These are phyloP conservation scores for Xiphophorus maculatus DNA, from an alignment of 2,113 vertebrate species.

Conservation along the genomic window DNA sequence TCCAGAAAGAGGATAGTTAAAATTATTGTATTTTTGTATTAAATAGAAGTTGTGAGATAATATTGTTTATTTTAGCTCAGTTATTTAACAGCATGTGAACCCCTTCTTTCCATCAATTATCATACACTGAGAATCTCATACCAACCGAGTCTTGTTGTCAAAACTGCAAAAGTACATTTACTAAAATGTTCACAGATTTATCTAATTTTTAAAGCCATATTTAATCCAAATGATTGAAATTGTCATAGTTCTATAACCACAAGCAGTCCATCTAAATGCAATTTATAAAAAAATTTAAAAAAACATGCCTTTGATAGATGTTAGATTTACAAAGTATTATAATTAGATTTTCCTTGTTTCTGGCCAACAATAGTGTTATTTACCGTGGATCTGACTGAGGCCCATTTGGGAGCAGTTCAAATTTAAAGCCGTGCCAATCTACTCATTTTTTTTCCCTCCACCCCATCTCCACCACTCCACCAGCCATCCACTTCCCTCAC, in stretches of 20 bases:
- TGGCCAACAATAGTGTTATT: slow-evolving; percentile 77
- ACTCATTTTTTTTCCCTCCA: slow-evolving; percentile 59
- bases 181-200: not conserved
- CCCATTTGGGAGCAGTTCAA: slow-evolving; percentile 83
- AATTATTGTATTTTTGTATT: too few relatives aligned
- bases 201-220: not conserved
- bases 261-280: not conserved
- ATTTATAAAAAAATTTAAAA: not conserved
- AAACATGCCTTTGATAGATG: slow-evolving; percentile 1
- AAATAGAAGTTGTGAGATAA: too few relatives aligned
- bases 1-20: too few relatives aligned
- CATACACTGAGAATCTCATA: too few relatives aligned
- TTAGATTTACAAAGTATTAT: slow-evolving; percentile 64
- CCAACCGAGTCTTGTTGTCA: too few relatives aligned
- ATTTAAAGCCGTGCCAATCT: slow-evolving; percentile 82
- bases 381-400: slow-evolving; percentile 77
- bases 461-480: slow-evolving; percentile 33
- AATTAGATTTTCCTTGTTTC: slow-evolving; percentile 75
- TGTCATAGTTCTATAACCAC: not conserved
- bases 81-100: too few relatives aligned
- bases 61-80: too few relatives aligned
- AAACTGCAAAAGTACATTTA: too few relatives aligned
- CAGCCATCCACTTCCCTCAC: slow-evolving; percentile 58
- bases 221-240: not conserved
- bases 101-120: too few relatives aligned